Evolutionary conservation across 2,888 invertebrate genomes (phyloP), one percentile per base, ranked within the genome.

Genomic region (Fragum fragum): DNA sequence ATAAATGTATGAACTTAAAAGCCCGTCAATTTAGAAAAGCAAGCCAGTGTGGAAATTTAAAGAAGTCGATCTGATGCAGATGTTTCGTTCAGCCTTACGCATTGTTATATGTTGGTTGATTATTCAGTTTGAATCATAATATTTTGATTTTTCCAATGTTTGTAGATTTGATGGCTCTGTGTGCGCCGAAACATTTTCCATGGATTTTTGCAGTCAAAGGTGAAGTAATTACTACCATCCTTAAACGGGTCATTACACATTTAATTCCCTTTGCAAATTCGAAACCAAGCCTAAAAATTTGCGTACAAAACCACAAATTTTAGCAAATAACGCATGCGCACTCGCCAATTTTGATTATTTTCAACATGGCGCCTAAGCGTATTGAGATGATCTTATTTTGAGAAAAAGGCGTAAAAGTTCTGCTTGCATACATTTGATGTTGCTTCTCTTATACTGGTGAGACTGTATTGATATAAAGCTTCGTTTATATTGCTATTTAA

Each of bases 331-430:
- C 76, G 87, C 87, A 82, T 82, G 87, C 87, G 87, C 79, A 79
- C 1, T 77, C n/a, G 42, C 29, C 70, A 80, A 77, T 80, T 82
- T 47, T 85, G 73, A 78, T 75, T 75, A 80, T 79, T 76, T 77
- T 77, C 85, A 85, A 85, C 69, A 85, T 85, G 85, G 85, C 85
- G 85, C 82, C 78, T 68, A 82, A 85, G 69, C 63, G 73, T 39
- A 39, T 69, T 55, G 74, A 81, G 76, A 68, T 53, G 42, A 66
- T 36, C 28, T 39, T 68, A 29, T 55, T 29, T 32, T 75, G 52
- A 39, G 36, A 14, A 57, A 52, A 29, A 29, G 53, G 32, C 26
- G 55, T 14, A 16, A 18, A n/a, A 32, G 9, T 5, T 28, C 23
- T 57, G 57, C 14, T 47, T 36, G 32, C 3, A 6, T 36, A 36